Evolutionary conservation across 1,140 invertebrate species (phyloP), one percentile per base, ranked within the genome.

Genomic region (Nasonia giraulti): DNA sequence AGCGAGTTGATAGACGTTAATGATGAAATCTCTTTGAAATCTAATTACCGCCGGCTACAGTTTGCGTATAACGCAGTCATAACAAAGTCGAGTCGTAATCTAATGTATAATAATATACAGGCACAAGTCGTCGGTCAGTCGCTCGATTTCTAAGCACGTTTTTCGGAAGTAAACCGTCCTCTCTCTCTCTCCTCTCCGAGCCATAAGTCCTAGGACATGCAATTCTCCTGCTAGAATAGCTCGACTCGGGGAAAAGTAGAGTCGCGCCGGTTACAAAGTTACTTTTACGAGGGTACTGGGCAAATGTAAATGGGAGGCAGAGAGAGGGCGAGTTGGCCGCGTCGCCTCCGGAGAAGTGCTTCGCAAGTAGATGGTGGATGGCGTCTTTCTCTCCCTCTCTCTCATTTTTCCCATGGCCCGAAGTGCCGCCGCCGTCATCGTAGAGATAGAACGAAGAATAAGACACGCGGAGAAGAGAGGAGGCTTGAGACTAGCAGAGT

Each of bases 201-300:
- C 55, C 55, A 62, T 62, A 62, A 62, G 20, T 62, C 55, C 55
- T 3, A 4, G 27, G 83, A 85, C 87, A 84, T 87, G 90, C 88
- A 89, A 90, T 90, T 91, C 88, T 87, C 85, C 80, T 82, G 88
- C 55, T 62, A 62, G 83, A 90, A 89, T 87, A 85, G 79, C 55
- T 86, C 87, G 90, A 87, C 88, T 87, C 87, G 80, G 47, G 79
- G 82, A 74, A 50, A 78, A 85, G 84, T 69, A 62, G 68, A 73
- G 14, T 87, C 84, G 86, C 84, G 84, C 84, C 80, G 89, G 88
- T 90, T 91, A 89, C 90, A 86, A 90, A 91, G 90, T 91, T 90
- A 90, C 90, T 90, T 91, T 91, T 90, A 91, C 88, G 90, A 90
- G 88, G 89, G 87, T 86, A 88, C 85, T 80, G 87, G 84, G 89